A percentile compares a stretch with the other conserved stretches of the same genome.
phyloP scores from a whole-genome alignment of 2,888 invertebrate species.

The Linhomoeus sp. region DNA sequence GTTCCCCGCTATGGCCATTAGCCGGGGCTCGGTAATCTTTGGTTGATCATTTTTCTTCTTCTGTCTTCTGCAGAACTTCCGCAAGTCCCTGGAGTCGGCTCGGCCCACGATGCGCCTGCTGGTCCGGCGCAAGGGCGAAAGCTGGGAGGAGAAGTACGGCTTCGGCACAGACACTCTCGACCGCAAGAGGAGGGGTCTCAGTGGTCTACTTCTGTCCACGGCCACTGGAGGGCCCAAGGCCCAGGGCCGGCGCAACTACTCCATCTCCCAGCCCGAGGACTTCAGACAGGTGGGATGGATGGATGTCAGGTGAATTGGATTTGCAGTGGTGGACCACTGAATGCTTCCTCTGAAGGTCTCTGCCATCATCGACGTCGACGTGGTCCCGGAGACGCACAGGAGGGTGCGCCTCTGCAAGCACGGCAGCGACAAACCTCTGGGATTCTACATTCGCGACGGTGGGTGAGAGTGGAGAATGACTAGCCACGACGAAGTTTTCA shows the following conservation, averaged over 20 bases:
- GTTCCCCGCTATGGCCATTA: too few relatives aligned
- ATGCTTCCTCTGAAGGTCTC: slow-evolving; percentile 59
- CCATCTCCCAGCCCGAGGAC: slow-evolving; percentile 87
- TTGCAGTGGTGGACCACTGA: not conserved
- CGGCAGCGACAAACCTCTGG: slow-evolving; percentile 86
- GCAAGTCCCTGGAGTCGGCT: slow-evolving; percentile 22
- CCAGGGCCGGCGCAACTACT: slow-evolving; percentile 2
- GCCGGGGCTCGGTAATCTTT: too few relatives aligned
- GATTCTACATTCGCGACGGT: slow-evolving; percentile 74
- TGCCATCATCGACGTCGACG: slow-evolving; percentile 96
- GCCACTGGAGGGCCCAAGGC: not conserved
- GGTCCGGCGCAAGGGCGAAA: slow-evolving; percentile 68
- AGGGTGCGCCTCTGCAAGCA: slow-evolving; percentile 82
- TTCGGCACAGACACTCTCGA: slow-evolving; percentile 50
- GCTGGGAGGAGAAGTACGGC: slow-evolving; percentile 70
- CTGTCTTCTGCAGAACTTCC: slow-evolving; percentile 19
- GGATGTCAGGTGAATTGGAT: not conserved
- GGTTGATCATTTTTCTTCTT: too few relatives aligned
- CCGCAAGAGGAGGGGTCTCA: slow-evolving; percentile 8
- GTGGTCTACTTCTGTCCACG: not conserved
- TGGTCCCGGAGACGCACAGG: slow-evolving; percentile 90
- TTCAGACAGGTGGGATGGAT: slow-evolving; percentile 51
- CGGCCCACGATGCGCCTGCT: slow-evolving; percentile 52
- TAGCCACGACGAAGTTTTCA: too few relatives aligned
- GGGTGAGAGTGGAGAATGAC: too few relatives aligned